A percentile compares a stretch with the other conserved stretches of the same genome.
Conservation (phyloP, 2,113 vertebrate genomes). For the Gnathonemus echidnorhynchus region DNA sequence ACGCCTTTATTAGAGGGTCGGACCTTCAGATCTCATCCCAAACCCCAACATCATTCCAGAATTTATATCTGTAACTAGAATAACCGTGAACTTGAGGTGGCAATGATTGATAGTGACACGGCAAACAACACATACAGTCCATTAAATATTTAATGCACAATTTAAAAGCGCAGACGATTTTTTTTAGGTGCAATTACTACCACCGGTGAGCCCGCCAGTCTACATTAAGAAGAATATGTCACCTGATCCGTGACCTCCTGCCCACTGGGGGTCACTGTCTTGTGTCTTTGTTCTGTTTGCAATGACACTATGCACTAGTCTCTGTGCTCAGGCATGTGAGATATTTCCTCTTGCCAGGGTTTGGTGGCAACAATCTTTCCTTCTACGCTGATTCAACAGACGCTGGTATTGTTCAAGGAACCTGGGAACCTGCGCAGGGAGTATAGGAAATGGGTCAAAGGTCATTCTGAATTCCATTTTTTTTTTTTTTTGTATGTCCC, state of each 20-base stretch:
- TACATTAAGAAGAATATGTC: background rate
- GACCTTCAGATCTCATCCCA: background rate
- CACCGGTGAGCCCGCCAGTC: background rate
- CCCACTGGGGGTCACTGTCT: background rate
- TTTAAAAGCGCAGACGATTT: background rate
- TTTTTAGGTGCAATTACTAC: background rate
- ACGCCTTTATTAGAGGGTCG: background rate
- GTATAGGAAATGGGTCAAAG: background rate
- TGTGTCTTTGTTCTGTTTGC: background rate
- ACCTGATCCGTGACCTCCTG: background rate
- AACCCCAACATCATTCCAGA: background rate
- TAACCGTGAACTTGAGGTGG: background rate
- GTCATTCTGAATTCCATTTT: background rate
- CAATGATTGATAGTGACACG: background rate
- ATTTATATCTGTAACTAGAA: background rate
- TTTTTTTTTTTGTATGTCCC: background rate
- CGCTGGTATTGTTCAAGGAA: conserved; percentile 23
- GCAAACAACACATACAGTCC: background rate
- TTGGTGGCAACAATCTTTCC: conserved; percentile 22
- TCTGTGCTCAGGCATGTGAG: conserved; percentile 20
- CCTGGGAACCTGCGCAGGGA: background rate
- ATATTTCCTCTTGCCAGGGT: conserved; percentile 49
- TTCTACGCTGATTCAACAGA: background rate
- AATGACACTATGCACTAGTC: conserved; percentile 6
- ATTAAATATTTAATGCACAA: background rate